Evolutionary conservation across 2,888 invertebrate genomes (phyloP).

Genomic region (Mythimna impura): DNA sequence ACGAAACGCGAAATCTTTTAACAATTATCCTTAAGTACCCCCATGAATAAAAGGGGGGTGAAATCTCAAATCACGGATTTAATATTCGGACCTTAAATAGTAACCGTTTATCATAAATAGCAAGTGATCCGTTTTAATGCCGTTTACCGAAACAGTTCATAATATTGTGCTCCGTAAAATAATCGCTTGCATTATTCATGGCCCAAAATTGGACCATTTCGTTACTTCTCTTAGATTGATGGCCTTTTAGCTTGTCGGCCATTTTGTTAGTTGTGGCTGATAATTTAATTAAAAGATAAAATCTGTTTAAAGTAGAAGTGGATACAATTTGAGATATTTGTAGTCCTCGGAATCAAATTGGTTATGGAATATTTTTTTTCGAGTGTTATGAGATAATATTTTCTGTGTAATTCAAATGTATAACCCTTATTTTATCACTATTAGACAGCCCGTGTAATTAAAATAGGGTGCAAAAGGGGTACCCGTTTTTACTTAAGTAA

Average conservation of each 20-base stretch:
- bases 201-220: slow-evolving; percentile 50
- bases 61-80: slow-evolving; percentile 36
- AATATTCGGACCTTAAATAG: slow-evolving; percentile 45
- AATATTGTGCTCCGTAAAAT: slow-evolving; percentile 64
- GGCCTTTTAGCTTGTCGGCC: slow-evolving; percentile 18
- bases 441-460: too few relatives aligned
- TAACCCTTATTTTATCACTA: too few relatives aligned
- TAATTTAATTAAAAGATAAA: background rate
- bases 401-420: too few relatives aligned
- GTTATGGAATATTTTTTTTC: background rate
- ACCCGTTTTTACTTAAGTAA: too few relatives aligned
- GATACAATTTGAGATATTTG: background rate
- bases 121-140: slow-evolving; percentile 59
- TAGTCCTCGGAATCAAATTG: background rate
- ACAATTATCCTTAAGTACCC: slow-evolving; percentile 3
- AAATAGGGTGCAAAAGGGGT: too few relatives aligned
- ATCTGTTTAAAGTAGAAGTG: background rate
- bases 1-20: slow-evolving; percentile 6
- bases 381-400: background rate
- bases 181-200: slow-evolving; percentile 70
- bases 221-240: slow-evolving; percentile 50
- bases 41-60: slow-evolving; percentile 37
- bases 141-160: slow-evolving; percentile 50
- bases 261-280: slow-evolving; percentile 11
- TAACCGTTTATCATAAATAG: slow-evolving; percentile 60